phyloP scores from a whole-genome alignment of 2,113 vertebrate genomes.

The Dicaeum eximium region DNA sequence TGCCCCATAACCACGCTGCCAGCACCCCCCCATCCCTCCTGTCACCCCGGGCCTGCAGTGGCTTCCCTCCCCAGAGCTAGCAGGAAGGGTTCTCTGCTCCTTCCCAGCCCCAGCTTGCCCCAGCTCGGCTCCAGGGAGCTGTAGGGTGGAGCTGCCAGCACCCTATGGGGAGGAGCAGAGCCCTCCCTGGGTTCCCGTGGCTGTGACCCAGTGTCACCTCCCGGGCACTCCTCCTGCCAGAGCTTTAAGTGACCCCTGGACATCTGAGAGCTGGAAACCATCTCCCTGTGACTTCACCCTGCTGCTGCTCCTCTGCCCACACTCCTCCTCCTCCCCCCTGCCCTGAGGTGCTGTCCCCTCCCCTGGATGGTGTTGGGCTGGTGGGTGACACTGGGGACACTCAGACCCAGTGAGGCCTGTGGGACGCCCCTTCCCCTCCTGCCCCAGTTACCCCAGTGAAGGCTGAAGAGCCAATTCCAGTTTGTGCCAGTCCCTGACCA shows the following conservation, averaged over 20 bases:
- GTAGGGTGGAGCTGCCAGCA: not conserved
- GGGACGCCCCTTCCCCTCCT: not conserved
- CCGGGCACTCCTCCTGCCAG: not conserved
- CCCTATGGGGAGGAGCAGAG: constrained; percentile 40
- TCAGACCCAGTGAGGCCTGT: not conserved
- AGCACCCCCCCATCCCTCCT: not conserved
- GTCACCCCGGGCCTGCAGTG: not conserved
- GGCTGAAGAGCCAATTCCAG: not conserved
- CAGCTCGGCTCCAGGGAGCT: constrained; percentile 22
- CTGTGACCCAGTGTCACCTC: not conserved
- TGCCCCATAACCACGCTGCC: not conserved
- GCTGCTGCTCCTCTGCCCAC: not conserved
- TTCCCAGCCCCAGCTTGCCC: not conserved
- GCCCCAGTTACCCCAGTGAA: not conserved
- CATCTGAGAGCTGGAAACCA: not conserved
- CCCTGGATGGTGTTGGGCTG: not conserved
- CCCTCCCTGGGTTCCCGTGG: not conserved
- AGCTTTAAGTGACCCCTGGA: not conserved
- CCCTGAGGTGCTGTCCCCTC: not conserved
- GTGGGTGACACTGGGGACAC: not conserved
- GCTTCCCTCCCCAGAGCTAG: not conserved
- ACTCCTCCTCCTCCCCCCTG: not conserved
- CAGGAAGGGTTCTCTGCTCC: not conserved
- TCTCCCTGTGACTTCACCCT: not conserved
- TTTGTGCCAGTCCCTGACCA: not conserved